Evolutionary conservation across 2,888 invertebrate genomes (phyloP), one percentile per base, ranked within the genome.

Genomic region (Tineola bisselliella): DNA sequence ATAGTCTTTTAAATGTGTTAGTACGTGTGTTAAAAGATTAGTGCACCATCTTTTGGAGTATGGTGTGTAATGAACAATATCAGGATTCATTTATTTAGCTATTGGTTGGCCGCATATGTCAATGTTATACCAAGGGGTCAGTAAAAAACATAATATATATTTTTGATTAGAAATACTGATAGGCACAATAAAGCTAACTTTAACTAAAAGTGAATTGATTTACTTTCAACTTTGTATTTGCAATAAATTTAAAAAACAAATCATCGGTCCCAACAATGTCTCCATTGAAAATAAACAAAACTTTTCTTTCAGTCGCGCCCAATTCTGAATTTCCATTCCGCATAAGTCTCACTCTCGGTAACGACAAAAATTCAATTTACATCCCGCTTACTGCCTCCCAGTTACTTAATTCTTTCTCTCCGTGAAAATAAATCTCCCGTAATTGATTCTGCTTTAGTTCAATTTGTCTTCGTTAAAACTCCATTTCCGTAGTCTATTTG

Each of bases 391-490:
- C 75, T 76, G 75, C 75, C 70, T 76, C 79, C 73, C 76, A 73
- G 77, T 79, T 77, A 81, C 79, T 82, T 82, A 80, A 80, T 79
- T 81, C 80, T 81, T 81, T 81, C 77, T 74, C 76, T 74, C 77
- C 72, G 76, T 76, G 77, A 81, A 81, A 82, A 82, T 82, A 84
- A 84, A 82, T 82, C 84, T 81, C 73, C 76, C 77, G 76, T 84
- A 86, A 86, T 84, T 84, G 84, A 83, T 84, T 84, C 79, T 75
- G 82, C 79, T 84, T 82, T 80, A 81, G 80, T 84, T 81, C 81
- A 83, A 84, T 84, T 83, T 84, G 83, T 84, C 84, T 84, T 84
- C 82, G 83, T 84, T 84, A 84, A 84, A 84, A 82, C 81, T 77
- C 84, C 81, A 84, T 84, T 82, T 82, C 79, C 78, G 73, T 75